Conservation (phyloP, 2,888 invertebrate species). For the Bimastos eiseni region DNA sequence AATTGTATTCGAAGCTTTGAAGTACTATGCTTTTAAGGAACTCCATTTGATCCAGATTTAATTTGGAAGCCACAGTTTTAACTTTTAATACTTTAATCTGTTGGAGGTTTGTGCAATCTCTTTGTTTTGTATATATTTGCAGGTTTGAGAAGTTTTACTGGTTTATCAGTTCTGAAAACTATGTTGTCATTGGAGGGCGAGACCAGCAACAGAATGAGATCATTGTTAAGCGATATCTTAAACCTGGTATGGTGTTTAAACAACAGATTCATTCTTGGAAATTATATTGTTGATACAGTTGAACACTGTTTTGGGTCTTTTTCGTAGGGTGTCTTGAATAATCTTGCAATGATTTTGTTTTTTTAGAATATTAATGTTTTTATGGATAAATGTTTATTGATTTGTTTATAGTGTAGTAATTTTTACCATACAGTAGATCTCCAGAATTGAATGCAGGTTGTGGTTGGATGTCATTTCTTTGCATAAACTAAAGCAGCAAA, state of each 20-base stretch:
- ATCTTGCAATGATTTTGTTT: not conserved
- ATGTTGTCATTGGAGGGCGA: constrained; percentile 84
- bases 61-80: not conserved
- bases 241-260: constrained; percentile 49
- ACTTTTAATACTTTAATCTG: not conserved
- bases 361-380: not conserved
- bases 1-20: not conserved
- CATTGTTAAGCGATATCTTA: constrained; percentile 90
- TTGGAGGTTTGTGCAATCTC: not conserved
- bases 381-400: not conserved
- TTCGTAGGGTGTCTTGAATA: not conserved
- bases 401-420: not conserved
- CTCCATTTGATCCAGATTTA: not conserved
- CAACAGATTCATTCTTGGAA: not conserved
- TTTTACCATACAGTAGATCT: not conserved
- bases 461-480: not conserved
- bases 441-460: no score
- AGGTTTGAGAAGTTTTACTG: constrained; percentile 96
- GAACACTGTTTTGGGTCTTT: not conserved
- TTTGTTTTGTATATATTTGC: not conserved
- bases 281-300: constrained; percentile 9
- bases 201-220: constrained; percentile 98
- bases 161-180: constrained; percentile 95
- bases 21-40: not conserved
- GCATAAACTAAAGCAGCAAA: not conserved